These are phyloP conservation scores for Sinella curviseta DNA, from an alignment of 1,140 invertebrate genomes.

Conservation along the genomic window DNA sequence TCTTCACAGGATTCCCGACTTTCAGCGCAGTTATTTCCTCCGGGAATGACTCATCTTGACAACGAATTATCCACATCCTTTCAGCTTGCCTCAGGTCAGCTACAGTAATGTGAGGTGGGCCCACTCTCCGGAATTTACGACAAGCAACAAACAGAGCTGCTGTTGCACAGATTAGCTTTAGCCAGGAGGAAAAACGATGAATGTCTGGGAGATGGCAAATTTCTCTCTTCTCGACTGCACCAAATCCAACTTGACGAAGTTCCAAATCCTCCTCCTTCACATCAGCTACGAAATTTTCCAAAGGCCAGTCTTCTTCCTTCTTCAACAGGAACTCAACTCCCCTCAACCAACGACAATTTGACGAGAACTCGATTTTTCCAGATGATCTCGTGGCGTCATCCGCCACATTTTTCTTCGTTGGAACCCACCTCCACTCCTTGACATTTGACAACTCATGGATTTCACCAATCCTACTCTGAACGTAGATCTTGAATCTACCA, in stretches of 20 bases:
- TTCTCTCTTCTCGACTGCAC: too few species aligned
- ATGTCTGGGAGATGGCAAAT: too few species aligned
- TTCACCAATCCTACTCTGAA: not conserved
- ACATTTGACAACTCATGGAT: not conserved
- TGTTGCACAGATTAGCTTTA: too few species aligned
- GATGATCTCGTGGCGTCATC: constrained; percentile 9
- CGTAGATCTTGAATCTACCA: too few species aligned
- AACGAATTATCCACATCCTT: not conserved
- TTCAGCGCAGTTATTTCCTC: too few species aligned
- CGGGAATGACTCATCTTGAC: not conserved
- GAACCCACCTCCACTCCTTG: constrained; percentile 7
- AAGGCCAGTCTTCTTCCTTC: not conserved
- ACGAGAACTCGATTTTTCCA: not conserved
- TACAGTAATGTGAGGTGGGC: not conserved
- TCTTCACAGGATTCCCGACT: too few species aligned
- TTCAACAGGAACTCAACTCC: too few species aligned
- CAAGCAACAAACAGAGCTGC: too few species aligned
- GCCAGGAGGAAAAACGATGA: too few species aligned
- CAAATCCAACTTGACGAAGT: not conserved
- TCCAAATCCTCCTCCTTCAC: too few species aligned
- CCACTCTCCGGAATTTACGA: not conserved
- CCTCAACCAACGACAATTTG: not conserved
- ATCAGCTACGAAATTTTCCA: not conserved
- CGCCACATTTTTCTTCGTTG: constrained; percentile 1
- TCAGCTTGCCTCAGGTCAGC: not conserved